Evolutionary conservation across 2,113 vertebrate genomes (phyloP).

Genomic region (Phrynocephalus versicolor): DNA sequence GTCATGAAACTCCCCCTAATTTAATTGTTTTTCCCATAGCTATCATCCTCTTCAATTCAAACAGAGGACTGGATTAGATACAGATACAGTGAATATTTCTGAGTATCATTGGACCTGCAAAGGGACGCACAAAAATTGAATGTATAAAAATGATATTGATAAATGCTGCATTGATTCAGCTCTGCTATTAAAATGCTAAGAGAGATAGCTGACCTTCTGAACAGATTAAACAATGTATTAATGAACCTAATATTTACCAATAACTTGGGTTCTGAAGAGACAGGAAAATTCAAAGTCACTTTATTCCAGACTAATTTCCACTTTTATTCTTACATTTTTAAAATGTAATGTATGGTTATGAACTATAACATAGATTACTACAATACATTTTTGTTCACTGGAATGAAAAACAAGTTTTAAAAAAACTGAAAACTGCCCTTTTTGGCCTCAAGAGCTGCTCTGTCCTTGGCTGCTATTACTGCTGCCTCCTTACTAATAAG

Average conservation of each 20-base stretch:
- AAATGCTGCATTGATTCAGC: not conserved
- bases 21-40: not conserved
- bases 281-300: not conserved
- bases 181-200: not conserved
- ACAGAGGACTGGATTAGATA: not conserved
- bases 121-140: fast-evolving
- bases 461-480: too few species aligned
- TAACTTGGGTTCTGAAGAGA: not conserved
- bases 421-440: too few species aligned
- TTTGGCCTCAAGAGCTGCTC: too few species aligned
- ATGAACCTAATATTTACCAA: not conserved
- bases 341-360: too few species aligned
- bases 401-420: too few species aligned
- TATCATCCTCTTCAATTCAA: too few species aligned
- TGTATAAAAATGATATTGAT: not conserved
- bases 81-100: not conserved
- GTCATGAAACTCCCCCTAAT: not conserved
- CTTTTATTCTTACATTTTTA: too few species aligned
- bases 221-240: not conserved
- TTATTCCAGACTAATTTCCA: not conserved
- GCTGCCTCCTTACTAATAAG: too few species aligned
- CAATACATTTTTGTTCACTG: too few species aligned
- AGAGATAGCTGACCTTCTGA: not conserved
- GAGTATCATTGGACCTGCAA: not conserved
- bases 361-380: too few species aligned